These are phyloP conservation scores for Rhincodon typus DNA, from an alignment of 2,797 vertebrate genomes.

Conservation along the genomic window DNA sequence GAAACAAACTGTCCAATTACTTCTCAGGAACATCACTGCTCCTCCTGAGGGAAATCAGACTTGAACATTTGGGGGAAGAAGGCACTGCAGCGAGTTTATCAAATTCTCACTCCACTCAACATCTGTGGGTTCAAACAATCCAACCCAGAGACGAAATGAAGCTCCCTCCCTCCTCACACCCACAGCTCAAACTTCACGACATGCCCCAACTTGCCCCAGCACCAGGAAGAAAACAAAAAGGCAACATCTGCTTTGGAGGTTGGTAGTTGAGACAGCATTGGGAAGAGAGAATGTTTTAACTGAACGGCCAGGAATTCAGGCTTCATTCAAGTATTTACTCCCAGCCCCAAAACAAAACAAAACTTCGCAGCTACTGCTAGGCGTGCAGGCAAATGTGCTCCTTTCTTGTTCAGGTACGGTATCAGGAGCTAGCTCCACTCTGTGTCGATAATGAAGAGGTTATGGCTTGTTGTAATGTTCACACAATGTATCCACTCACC, in stretches of 20 bases:
- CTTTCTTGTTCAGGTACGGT: background rate
- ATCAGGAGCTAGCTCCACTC: background rate
- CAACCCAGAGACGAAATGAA: background rate
- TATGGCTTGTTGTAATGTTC: background rate
- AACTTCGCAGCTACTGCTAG: background rate
- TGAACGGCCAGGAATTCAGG: background rate
- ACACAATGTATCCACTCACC: background rate
- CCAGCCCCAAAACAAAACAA: background rate
- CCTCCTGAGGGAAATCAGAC: background rate
- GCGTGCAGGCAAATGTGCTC: background rate
- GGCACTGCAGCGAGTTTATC: background rate
- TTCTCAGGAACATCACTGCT: background rate
- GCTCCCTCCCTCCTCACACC: background rate
- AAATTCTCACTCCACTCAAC: background rate
- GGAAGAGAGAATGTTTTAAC: background rate
- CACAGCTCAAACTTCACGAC: background rate
- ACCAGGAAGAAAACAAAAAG: background rate
- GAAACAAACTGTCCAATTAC: background rate
- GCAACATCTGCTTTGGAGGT: too few relatives aligned
- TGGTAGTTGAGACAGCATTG: background rate
- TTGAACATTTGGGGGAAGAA: background rate
- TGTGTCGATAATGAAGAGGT: background rate
- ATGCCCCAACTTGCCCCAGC: background rate
- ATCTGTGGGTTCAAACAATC: background rate
- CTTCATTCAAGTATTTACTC: background rate